Percentiles rank a stretch among this genome's conserved stretches.
Conservation (phyloP, 2,888 invertebrate genomes). For the Netelia virgata region DNA sequence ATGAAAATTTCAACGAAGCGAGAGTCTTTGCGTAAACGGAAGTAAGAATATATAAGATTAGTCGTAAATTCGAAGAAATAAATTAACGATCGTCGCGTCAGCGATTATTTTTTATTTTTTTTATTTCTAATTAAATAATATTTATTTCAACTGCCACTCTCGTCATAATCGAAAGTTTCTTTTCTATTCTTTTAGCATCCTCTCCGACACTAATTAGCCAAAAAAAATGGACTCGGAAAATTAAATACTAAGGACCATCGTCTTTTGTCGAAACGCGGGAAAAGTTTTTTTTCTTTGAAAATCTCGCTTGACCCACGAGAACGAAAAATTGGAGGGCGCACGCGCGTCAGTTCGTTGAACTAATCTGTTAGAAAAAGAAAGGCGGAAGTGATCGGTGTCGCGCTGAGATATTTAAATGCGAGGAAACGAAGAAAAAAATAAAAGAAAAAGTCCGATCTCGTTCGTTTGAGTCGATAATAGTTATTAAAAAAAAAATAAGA, state of each 20-base stretch:
- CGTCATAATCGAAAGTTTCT: background rate
- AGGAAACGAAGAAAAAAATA: slow-evolving; percentile 12
- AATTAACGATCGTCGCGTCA: slow-evolving; percentile 1
- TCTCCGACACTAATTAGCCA: too few species aligned
- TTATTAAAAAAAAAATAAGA: slow-evolving; percentile 6
- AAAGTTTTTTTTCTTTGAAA: too few species aligned
- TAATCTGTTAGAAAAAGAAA: too few species aligned
- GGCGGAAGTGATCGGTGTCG: too few species aligned
- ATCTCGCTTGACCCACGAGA: too few species aligned
- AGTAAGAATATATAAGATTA: slow-evolving; percentile 63
- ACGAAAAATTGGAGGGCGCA: too few species aligned
- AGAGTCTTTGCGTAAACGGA: slow-evolving; percentile 57
- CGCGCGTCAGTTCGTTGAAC: too few species aligned
- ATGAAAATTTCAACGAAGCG: slow-evolving; percentile 50
- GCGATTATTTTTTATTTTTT: slow-evolving; percentile 1
- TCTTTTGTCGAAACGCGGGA: too few species aligned
- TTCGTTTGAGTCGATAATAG: slow-evolving; percentile 20
- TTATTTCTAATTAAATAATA: background rate
- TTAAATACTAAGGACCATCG: too few species aligned
- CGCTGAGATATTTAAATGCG: slow-evolving; percentile 35
- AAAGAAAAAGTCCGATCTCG: slow-evolving; percentile 4
- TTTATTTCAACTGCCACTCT: background rate
- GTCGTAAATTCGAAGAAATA: slow-evolving; percentile 44
- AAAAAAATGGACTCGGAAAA: too few species aligned
- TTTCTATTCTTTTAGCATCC: too few species aligned